Evolutionary conservation across 2,797 vertebrate species (phyloP).

Genomic region (Megaceryle alcyon): DNA sequence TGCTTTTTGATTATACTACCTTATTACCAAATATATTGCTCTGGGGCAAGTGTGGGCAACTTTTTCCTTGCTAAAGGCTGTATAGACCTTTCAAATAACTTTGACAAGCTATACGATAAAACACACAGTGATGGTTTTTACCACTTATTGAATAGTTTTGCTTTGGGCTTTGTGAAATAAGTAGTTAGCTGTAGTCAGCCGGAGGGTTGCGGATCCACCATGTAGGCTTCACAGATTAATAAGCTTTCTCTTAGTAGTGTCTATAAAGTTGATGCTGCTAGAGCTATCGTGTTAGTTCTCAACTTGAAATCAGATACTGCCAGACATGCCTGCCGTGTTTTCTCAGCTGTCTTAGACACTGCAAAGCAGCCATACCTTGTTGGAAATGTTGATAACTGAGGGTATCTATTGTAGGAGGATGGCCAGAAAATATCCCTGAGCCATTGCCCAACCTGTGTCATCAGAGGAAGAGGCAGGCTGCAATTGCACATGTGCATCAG

Average conservation of each 20-base stretch:
- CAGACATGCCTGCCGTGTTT: background rate
- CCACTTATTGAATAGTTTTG: background rate
- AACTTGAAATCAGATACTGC: background rate
- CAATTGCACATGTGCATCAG: accelerated
- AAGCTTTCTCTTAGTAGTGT: conserved; percentile 16
- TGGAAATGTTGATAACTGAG: background rate
- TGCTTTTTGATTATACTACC: conserved; percentile 26
- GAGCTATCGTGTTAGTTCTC: background rate
- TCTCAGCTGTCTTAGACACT: background rate
- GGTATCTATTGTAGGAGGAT: background rate
- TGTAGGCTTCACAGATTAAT: background rate
- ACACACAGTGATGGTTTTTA: background rate
- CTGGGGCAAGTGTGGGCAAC: background rate
- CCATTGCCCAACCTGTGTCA: accelerated
- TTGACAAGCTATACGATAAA: conserved; percentile 16
- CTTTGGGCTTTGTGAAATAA: conserved; percentile 30
- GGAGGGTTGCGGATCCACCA: background rate
- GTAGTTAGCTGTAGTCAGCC: background rate
- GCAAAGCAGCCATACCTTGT: background rate
- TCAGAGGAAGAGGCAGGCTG: background rate
- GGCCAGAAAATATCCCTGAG: background rate
- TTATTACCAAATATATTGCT: conserved; percentile 22
- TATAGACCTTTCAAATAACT: background rate
- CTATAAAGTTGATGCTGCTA: conserved; percentile 17
- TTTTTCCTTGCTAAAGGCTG: conserved; percentile 35